Base-by-base conservation (phyloP, 2,888 invertebrate genomes). In the Arge pagana region DNA sequence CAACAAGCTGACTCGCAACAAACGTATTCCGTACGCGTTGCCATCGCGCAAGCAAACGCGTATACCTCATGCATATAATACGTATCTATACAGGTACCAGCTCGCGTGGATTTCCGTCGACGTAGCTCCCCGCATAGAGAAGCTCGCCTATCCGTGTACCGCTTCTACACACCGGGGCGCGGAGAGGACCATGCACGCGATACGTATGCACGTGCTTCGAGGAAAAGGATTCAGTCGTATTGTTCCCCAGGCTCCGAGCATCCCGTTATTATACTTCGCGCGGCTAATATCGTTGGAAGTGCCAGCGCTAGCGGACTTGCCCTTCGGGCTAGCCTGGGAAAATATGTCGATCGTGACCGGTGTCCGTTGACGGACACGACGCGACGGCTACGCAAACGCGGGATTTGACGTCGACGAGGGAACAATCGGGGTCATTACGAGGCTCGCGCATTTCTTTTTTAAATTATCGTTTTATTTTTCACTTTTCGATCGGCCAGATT, bases 341-440 rank as follows among this genome's bases (percentile, higher is more conserved):
- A 31, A 45, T n/a, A n/a, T 45, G 19, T 33, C 45, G 33, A 33
- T 45, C 10, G 21, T 18, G 23, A 33, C 45, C 24, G 33, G 45
- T 45, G 15, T 13, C 2, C 18, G 15, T 33, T 33, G 45, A 33
- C 35, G 6, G 30, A 23, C 45, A n/a, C 33, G 35, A 35, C 33
- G 21, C 30, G 15, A 45, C 24, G 33, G 35, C 35, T n/a, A n/a
- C n/a, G n/a, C n/a, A n/a, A n/a, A n/a, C n/a, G n/a, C 45, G 10
- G 15, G 15, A 18, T 45, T 45, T 33, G 18, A 45, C 13, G n/a
- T 21, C 45, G 24, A 6, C 35, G 15, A n/a, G 23, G 6, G 45
- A 45, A 45, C 45, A 45, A 45, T 31, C 45, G 24, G 24, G 15
- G 45, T 45, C 45, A 35, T 45, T 45, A 45, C 23, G n/a, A 23